Percentiles rank a stretch among this genome's conserved stretches.
Conservation (phyloP, 2,797 vertebrate genomes). For the Lepidocolaptes lacrymiger region DNA sequence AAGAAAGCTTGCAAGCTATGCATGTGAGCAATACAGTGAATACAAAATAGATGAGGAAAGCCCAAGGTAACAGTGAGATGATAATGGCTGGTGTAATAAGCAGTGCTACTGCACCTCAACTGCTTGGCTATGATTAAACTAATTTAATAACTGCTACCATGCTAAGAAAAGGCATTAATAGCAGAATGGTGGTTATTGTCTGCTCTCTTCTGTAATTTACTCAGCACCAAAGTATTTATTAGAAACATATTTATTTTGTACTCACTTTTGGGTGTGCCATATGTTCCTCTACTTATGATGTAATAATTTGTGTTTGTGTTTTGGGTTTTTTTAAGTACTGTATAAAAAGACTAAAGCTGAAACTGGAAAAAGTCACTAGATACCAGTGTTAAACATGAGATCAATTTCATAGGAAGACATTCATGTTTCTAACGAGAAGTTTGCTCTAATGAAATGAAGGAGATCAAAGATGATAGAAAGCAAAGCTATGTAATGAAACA, state of each 20-base stretch:
- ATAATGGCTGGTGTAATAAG: background rate
- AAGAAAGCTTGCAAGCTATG: background rate
- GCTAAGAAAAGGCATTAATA: slow-evolving; percentile 16
- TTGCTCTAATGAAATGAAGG: slow-evolving; percentile 74
- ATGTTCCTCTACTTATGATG: slow-evolving; percentile 32
- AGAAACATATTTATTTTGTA: slow-evolving; percentile 46
- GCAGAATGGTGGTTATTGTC: background rate
- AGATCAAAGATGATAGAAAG: slow-evolving; percentile 80
- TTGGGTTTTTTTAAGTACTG: background rate
- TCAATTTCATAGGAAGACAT: slow-evolving; percentile 74
- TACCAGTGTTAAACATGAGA: slow-evolving; percentile 64
- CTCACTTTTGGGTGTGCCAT: background rate
- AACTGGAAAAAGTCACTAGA: slow-evolving; percentile 64
- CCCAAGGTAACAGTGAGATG: slow-evolving; percentile 17
- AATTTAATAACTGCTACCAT: slow-evolving; percentile 41
- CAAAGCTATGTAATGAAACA: slow-evolving; percentile 72
- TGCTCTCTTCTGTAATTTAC: slow-evolving; percentile 41
- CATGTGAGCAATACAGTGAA: background rate
- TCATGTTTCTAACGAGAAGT: slow-evolving; percentile 73
- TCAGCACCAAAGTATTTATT: slow-evolving; percentile 50
- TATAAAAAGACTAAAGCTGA: slow-evolving; percentile 41
- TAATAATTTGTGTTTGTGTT: slow-evolving; percentile 11
- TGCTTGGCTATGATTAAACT: slow-evolving; percentile 26
- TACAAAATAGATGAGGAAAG: slow-evolving; percentile 5
- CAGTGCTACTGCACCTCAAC: slow-evolving; percentile 25